Evolutionary conservation across 2,888 invertebrate species (phyloP), one percentile per base, ranked within the genome.

Genomic region (Endotricha flammealis): DNA sequence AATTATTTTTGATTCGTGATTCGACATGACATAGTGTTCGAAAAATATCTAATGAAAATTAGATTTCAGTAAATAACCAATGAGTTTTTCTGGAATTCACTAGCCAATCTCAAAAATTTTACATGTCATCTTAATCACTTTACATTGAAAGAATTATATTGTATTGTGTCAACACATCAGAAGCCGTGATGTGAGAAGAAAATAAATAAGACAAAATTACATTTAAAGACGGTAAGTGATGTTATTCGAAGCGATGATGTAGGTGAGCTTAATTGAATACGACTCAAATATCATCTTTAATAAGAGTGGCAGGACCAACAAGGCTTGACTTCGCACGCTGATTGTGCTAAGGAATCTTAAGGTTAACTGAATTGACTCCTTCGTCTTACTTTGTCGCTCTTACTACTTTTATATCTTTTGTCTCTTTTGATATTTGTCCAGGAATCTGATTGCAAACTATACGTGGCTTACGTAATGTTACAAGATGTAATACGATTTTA

Each of bases 301-400:
- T 61, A 53, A 64, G 66, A 58, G 50, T 58, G 64, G 65, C 64
- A 64, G 67, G 64, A 71, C 63, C 68, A 78, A 78, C 68, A 76
- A 64, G 60, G 63, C 40, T 57, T 65, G 50, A 62, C 81, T 82
- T 83, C 75, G 82, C 82, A 80, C 78, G 81, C 78, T 81, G 85
- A 82, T 82, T 83, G 80, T 72, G 51, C 57, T 48, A 50, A 68
- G 63, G 80, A 81, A 80, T 81, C 73, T 66, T 53, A 44, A 55
- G 77, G 82, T 83, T 66, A 81, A 81, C 63, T 74, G 55, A 78
- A 70, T 68, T 81, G 77, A 85, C 81, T 68, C 41, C 44, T 56
- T 37, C 34, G 10, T 31, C 50, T 57, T 52, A 52, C 67, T 67
- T 57, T 57, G 52, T 65, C 49, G 42, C 53, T 48, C 51, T 38